These are phyloP conservation scores for Macrotus californicus DNA, from an alignment of 2,113 vertebrate species.

Conservation along the genomic window DNA sequence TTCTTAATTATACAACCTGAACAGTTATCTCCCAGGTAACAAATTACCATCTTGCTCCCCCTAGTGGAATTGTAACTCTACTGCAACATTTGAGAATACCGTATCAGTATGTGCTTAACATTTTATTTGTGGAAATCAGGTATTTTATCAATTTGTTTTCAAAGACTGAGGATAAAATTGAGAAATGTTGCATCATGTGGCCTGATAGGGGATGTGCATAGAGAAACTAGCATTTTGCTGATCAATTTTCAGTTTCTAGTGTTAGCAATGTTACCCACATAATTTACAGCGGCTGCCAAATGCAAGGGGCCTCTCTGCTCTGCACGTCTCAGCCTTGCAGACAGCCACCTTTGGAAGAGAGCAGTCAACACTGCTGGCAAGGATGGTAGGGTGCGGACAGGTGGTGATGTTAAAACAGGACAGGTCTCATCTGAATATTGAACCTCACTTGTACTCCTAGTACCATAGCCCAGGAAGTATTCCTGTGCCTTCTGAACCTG, in stretches of 20 bases:
- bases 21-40: neutral
- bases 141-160: neutral
- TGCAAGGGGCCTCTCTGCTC: neutral
- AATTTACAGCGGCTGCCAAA: neutral
- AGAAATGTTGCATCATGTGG: neutral
- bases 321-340: neutral
- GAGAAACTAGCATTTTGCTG: neutral
- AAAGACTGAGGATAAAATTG: neutral
- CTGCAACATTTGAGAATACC: neutral
- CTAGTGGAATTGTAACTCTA: constrained; percentile 51
- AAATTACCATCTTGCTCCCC: constrained; percentile 61
- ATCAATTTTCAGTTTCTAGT: neutral
- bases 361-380: neutral
- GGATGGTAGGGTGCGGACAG: neutral
- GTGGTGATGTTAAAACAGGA: neutral
- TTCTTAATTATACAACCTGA: neutral
- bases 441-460: neutral
- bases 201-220: neutral
- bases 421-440: neutral
- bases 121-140: neutral
- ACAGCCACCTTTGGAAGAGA: neutral
- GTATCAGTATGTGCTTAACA: neutral
- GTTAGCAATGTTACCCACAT: neutral
- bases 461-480: neutral
- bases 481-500: neutral